Conservation (phyloP, 2,113 vertebrate genomes). For the Hippocampus guttulatus region DNA sequence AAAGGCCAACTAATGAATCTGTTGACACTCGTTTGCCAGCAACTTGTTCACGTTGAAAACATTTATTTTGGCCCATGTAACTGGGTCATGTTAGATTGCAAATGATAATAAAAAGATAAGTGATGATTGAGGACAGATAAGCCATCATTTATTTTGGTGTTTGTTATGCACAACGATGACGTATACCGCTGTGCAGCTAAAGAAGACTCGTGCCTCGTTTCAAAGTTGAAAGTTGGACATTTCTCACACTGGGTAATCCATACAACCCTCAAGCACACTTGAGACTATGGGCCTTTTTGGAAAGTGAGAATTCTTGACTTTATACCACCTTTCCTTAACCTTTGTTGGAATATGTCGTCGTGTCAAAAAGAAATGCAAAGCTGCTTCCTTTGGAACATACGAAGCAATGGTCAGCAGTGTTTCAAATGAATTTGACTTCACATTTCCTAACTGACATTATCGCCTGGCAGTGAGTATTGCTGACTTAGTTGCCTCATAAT, state of each 20-base stretch:
- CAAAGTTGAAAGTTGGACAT: not conserved
- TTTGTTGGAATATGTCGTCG: too few relatives aligned
- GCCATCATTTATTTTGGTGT: too few relatives aligned
- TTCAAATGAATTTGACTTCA: too few relatives aligned
- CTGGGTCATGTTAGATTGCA: not conserved
- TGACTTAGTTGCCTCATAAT: too few relatives aligned
- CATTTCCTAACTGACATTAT: too few relatives aligned
- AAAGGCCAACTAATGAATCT: not conserved
- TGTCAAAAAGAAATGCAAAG: too few relatives aligned
- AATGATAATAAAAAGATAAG: conserved; percentile 1
- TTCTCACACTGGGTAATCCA: not conserved
- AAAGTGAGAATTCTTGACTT: too few relatives aligned
- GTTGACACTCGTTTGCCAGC: not conserved
- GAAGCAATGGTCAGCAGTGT: too few relatives aligned
- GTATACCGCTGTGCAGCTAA: not conserved
- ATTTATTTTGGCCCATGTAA: not conserved
- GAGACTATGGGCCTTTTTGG: not conserved
- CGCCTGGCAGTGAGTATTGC: too few relatives aligned
- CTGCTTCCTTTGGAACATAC: too few relatives aligned
- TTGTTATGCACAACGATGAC: not conserved
- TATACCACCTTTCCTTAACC: too few relatives aligned
- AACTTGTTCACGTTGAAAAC: not conserved
- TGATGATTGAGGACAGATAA: not conserved
- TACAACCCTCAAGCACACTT: not conserved
- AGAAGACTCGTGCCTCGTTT: not conserved